Evolutionary conservation across 2,888 invertebrate genomes (phyloP), one percentile per base, ranked within the genome.

Genomic region (Choreutis nemorana): DNA sequence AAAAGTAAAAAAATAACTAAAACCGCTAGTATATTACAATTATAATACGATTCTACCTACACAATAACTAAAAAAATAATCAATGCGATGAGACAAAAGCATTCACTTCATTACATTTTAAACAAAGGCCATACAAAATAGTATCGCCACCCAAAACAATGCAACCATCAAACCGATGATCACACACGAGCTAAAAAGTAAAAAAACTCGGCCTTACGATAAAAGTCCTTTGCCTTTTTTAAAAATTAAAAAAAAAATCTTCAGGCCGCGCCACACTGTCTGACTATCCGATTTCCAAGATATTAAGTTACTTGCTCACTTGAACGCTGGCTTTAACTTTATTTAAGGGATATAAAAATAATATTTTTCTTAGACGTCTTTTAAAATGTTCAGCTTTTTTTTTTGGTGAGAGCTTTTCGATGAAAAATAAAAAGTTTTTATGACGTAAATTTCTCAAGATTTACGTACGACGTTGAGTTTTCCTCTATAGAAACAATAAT

Each of bases 211-310:
- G 48, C 54, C 52, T 44, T 48, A 50, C 52, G 55, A 64, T 55
- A 71, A 64, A 61, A 63, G 60, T 59, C 55, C 62, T 58, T 61
- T 61, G 55, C 52, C 60, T 63, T 65, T 60, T 57, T 63, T 54
- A 55, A 59, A 67, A 63, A 55, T 56, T 54, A 58, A 67, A 59
- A 63, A 70, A 62, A 52, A 62, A 68, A 72, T 63, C 50, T 56
- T 59, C 58, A 62, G 62, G 55, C 62, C 75, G 75, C 75, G 77
- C 77, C 77, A 78, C 72, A 73, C 77, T 72, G 77, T 78, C 77
- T 78, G 70, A n/a, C 67, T 72, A 75, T 78, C 77, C 70, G 72
- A 65, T 78, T 77, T 75, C 77, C 57, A 50, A 50, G 44, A 59
- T 70, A 75, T 77, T 70, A 52, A 45, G 62, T 77, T 77, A 70